phyloP scores from a whole-genome alignment of 1,140 invertebrate genomes.

The Drosophila mojavensis region DNA sequence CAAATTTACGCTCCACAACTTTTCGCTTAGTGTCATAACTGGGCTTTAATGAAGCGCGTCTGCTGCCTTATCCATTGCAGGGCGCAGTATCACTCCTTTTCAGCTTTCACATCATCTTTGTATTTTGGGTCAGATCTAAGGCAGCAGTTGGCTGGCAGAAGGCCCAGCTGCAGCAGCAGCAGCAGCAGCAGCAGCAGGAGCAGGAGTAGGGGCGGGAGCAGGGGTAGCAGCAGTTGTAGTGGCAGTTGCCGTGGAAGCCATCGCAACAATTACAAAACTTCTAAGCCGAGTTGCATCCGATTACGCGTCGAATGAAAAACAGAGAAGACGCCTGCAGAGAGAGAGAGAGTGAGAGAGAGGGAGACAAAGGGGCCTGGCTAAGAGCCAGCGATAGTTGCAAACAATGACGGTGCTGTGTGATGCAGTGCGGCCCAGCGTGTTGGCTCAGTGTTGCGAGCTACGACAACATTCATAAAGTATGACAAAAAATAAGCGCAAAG shows the following conservation, averaged over 20 bases:
- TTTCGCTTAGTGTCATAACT: slow-evolving; percentile 65
- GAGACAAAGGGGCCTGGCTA: neutral
- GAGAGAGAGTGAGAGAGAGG: neutral
- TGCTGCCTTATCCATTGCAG: slow-evolving; percentile 33
- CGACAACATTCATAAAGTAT: slow-evolving; percentile 48
- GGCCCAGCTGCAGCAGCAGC: slow-evolving; percentile 6
- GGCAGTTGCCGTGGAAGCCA: slow-evolving; percentile 53
- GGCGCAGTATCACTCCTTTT: neutral
- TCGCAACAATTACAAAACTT: slow-evolving; percentile 79
- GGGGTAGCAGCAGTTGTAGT: slow-evolving; percentile 4
- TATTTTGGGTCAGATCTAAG: slow-evolving; percentile 43
- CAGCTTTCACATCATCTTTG: neutral
- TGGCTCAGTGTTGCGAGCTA: slow-evolving; percentile 2
- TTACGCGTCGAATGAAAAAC: slow-evolving; percentile 37
- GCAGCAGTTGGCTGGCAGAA: slow-evolving; percentile 7
- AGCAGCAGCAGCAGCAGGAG: slow-evolving; percentile 4
- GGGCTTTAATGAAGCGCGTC: slow-evolving; percentile 72
- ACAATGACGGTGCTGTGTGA: slow-evolving; percentile 12
- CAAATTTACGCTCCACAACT: slow-evolving; percentile 50
- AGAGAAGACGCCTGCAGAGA: neutral
- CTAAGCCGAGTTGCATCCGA: slow-evolving; percentile 59
- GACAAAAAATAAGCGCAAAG: slow-evolving; percentile 47
- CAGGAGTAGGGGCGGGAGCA: neutral
- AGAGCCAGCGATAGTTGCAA: slow-evolving; percentile 30
- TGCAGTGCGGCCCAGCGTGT: neutral